Evolutionary conservation across 2,797 vertebrate genomes (phyloP).

Genomic region (Myotis vivesi): DNA sequence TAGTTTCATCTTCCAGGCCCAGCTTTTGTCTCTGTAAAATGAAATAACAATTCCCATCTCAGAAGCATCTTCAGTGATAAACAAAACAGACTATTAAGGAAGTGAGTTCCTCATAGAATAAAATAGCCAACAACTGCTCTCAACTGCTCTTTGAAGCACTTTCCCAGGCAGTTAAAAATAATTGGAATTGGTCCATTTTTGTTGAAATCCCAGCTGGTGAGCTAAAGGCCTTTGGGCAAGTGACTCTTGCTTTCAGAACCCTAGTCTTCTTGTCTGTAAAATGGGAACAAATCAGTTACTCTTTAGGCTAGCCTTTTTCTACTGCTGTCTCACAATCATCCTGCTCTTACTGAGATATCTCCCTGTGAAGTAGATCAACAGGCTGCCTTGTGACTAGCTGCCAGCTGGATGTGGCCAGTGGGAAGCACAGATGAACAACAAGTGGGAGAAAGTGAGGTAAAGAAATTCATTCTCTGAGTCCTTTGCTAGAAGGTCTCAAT

Average conservation of each 20-base stretch:
- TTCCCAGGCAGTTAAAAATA: background rate
- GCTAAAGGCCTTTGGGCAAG: background rate
- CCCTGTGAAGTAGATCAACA: fast-evolving
- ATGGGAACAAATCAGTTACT: background rate
- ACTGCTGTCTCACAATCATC: background rate
- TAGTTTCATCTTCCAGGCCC: background rate
- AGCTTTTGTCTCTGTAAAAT: background rate
- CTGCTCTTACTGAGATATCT: background rate
- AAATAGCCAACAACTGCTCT: background rate
- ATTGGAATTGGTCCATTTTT: background rate
- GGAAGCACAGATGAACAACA: background rate
- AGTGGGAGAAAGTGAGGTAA: background rate
- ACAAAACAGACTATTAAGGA: background rate
- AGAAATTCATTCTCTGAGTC: background rate
- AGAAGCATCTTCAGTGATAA: background rate
- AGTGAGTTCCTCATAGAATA: background rate
- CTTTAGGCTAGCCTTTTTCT: background rate
- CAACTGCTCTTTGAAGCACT: background rate
- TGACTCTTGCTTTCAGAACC: background rate
- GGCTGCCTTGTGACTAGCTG: background rate
- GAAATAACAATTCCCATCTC: background rate
- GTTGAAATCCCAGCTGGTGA: background rate
- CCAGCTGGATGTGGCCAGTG: too few species aligned
- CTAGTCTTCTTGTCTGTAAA: background rate
- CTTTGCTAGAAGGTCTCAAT: background rate